Evolutionary conservation across 2,797 vertebrate species (phyloP), one percentile per base, ranked within the genome.

Genomic region (Sparus aurata): DNA sequence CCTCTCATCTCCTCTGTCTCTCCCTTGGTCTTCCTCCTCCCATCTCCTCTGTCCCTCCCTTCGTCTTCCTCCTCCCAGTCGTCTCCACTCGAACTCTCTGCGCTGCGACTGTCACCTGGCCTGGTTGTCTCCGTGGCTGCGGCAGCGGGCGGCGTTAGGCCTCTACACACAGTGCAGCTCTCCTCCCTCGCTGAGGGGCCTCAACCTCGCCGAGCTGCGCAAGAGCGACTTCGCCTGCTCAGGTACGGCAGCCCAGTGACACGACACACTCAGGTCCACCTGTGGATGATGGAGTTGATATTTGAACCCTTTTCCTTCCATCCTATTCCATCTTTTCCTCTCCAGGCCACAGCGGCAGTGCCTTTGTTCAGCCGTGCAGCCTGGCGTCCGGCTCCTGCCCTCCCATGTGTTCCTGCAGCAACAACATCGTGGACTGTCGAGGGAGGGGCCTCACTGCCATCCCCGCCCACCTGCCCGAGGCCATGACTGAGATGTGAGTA

Each of bases 401-500:
- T 0, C 96, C 97, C 6, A 96, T 97, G 96, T 98, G 97, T 15
- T 73, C 96, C 71, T 98, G 97, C 91, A 97, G 95, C 90, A 98
- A 96, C 0, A 96, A 96, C 89, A 97, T 98, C 0, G 96, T 98
- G 91, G 97, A 98, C 87, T 98, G 97, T 71, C 93, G 97, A 2
- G 97, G 97, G 70, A 94, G 97, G 90, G 97, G 97, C 50, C 96
- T 98, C 74, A 98, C 97, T 0, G 97, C 97, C 65, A 98, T 98
- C 86, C 97, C 97, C 0, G 97, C 97, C 86, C 97, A 98, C 90
- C 95, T 98, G 47, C 97, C 97, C 0, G 97, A 98, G 83, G 96
- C 95, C 91, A 98, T 98, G 97, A 97, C 96, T 0, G 97, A 98
- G 93, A 98, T 98, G 97, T 98, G 92, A 96, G 97, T 95, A 5